A percentile compares a stretch with the other conserved stretches of the same genome.
Evolutionary conservation across 2,113 vertebrate genomes (phyloP).

Genomic region (Tragelaphus buxtoni): DNA sequence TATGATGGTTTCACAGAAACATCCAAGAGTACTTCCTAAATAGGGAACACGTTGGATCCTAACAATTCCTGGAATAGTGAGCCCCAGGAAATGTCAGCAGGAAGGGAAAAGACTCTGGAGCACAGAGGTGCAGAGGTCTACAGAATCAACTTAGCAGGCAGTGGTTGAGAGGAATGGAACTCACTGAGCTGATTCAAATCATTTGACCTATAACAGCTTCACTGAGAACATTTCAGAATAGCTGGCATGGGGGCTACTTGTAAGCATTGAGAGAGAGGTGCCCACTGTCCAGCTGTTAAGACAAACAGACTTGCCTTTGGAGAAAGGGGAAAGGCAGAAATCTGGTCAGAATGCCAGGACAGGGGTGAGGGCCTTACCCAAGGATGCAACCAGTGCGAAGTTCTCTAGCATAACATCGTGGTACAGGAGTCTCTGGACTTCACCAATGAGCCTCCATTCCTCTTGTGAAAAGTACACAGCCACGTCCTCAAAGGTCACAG

Average conservation of each 20-base stretch:
- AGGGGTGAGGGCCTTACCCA: not conserved
- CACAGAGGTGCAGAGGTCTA: not conserved
- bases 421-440: not conserved
- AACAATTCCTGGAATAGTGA: not conserved
- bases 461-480: not conserved
- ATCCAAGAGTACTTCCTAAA: not conserved
- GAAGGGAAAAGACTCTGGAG: not conserved
- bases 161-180: not conserved
- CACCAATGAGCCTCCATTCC: not conserved
- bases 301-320: not conserved
- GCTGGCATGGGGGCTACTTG: not conserved
- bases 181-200: not conserved
- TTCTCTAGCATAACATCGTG: not conserved
- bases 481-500: not conserved
- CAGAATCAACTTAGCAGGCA: not conserved
- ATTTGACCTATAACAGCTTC: not conserved
- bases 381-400: not conserved
- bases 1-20: not conserved
- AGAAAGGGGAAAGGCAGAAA: not conserved
- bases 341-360: too few relatives aligned
- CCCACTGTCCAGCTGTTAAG: not conserved
- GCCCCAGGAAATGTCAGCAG: not conserved
- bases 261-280: not conserved
- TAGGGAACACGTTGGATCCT: not conserved
- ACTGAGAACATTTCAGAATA: not conserved